These are phyloP conservation scores for Coccyzus lansbergi DNA, from an alignment of 2,797 vertebrate species.

Conservation along the genomic window DNA sequence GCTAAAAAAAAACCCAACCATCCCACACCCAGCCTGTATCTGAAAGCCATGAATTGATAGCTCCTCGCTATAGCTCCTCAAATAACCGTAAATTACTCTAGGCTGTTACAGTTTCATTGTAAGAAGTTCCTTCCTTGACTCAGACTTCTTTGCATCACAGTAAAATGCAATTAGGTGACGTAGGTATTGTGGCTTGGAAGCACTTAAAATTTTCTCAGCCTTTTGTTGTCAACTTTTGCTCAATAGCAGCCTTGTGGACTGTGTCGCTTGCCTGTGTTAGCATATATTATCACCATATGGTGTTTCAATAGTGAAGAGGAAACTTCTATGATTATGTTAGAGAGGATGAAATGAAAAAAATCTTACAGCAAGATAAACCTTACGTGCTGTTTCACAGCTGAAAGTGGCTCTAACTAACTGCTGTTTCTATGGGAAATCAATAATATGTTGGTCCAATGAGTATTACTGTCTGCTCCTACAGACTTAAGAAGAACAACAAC, in stretches of 20 bases:
- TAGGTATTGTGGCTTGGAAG: conserved; percentile 53
- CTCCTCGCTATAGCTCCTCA: not conserved
- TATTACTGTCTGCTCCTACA: not conserved
- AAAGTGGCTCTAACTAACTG: not conserved
- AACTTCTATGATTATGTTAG: conserved; percentile 21
- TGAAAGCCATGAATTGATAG: conserved; percentile 32
- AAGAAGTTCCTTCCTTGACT: conserved; percentile 40
- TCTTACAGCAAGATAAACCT: not conserved
- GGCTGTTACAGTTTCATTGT: not conserved
- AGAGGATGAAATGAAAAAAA: not conserved
- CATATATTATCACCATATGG: conserved; percentile 67
- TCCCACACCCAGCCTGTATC: not conserved
- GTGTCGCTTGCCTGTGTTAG: conserved; percentile 45
- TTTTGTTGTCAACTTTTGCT: conserved; percentile 52
- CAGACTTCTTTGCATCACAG: conserved; percentile 43
- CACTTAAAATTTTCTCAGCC: conserved; percentile 25
- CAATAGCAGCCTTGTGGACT: conserved; percentile 53
- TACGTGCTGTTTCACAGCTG: conserved; percentile 8
- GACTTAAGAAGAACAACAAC: not conserved
- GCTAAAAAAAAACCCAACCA: not conserved
- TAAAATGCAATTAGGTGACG: conserved; percentile 41
- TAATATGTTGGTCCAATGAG: not conserved
- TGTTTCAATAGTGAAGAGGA: conserved; percentile 43
- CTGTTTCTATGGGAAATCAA: not conserved
- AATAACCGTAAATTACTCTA: conserved; percentile 22